Evolutionary conservation across 1,140 invertebrate species (phyloP).

Genomic region (Micrasema minimum): DNA sequence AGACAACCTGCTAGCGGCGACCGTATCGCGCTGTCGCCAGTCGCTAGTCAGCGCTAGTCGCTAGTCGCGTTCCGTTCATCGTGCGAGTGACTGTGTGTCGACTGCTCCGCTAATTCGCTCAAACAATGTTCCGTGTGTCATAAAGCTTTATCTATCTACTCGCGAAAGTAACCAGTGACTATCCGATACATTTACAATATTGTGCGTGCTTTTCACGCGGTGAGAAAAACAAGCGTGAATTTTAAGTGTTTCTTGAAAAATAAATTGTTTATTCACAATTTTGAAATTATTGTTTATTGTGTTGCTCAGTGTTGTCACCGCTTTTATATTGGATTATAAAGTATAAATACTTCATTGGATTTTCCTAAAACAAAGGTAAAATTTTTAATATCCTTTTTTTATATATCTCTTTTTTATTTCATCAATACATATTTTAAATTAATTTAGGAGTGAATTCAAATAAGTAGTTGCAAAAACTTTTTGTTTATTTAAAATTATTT

Average conservation of each 20-base stretch:
- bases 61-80: conserved; percentile 15
- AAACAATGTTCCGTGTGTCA: conserved; percentile 28
- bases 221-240: conserved; percentile 16
- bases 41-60: too few relatives aligned
- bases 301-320: conserved; percentile 13
- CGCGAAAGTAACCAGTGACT: conserved; percentile 19
- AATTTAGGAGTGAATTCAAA: too few relatives aligned
- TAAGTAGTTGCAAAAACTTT: too few relatives aligned
- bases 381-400: too few relatives aligned
- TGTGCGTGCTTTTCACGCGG: conserved; percentile 31
- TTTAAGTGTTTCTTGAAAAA: conserved; percentile 15
- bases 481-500: too few relatives aligned
- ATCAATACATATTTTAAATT: too few relatives aligned
- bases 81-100: conserved; percentile 10
- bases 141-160: conserved; percentile 21
- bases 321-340: conserved; percentile 26
- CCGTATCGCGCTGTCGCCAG: conserved; percentile 20
- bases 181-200: conserved; percentile 11
- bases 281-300: conserved; percentile 18
- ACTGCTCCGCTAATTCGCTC: conserved; percentile 1
- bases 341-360: conserved; percentile 19
- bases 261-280: conserved; percentile 13
- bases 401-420: too few relatives aligned
- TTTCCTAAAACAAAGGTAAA: conserved; percentile 25
- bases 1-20: conserved; percentile 12